These are phyloP conservation scores for Euzetes globulus DNA, from an alignment of 2,888 invertebrate genomes.

Conservation along the genomic window DNA sequence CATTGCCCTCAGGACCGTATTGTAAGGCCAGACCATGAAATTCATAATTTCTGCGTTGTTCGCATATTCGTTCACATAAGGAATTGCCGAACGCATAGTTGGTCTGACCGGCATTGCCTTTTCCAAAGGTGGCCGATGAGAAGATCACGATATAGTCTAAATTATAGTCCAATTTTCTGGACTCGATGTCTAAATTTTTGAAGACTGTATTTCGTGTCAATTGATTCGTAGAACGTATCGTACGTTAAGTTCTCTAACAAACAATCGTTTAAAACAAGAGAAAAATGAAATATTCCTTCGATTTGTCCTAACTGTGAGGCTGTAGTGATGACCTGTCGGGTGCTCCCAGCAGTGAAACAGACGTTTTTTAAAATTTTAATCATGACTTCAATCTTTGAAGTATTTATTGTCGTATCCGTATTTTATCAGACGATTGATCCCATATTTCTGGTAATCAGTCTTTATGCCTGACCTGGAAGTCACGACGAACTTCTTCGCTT, in stretches of 20 bases:
- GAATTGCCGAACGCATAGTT: slow-evolving; percentile 93
- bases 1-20: slow-evolving; percentile 98
- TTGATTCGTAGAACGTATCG: slow-evolving; percentile 65
- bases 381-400: slow-evolving; percentile 52
- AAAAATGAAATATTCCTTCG: slow-evolving; percentile 86
- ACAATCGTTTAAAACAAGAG: slow-evolving; percentile 69
- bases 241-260: slow-evolving; percentile 75
- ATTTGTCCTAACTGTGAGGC: slow-evolving; percentile 62
- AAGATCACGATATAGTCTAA: slow-evolving; percentile 86
- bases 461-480: slow-evolving; percentile 82
- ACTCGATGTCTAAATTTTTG: slow-evolving; percentile 67
- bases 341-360: slow-evolving; percentile 62
- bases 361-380: slow-evolving; percentile 63
- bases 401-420: slow-evolving; percentile 54
- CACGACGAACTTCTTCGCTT: no score
- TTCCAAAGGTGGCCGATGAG: slow-evolving; percentile 91
- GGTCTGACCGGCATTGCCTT: slow-evolving; percentile 90
- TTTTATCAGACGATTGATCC: slow-evolving; percentile 58
- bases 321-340: slow-evolving; percentile 58
- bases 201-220: slow-evolving; percentile 78
- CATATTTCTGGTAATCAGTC: slow-evolving; percentile 83
- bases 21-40: slow-evolving; percentile 85
- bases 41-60: slow-evolving; percentile 70
- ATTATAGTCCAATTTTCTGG: slow-evolving; percentile 66
- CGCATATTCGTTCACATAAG: slow-evolving; percentile 90